These are phyloP conservation scores for Eudasyphora cyanicolor DNA, from an alignment of 2,888 invertebrate species.

Conservation along the genomic window DNA sequence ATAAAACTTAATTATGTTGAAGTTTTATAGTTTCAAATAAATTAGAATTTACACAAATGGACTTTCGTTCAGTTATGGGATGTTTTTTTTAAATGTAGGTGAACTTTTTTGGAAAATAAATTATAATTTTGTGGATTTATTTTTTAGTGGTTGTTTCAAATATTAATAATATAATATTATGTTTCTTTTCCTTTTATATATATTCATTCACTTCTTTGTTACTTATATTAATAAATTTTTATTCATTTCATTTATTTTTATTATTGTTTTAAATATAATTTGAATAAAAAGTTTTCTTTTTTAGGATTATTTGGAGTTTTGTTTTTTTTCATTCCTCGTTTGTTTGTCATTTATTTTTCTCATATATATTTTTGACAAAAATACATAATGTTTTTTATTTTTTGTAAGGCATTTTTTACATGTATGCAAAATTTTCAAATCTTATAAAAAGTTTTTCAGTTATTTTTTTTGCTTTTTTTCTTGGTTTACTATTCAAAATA, in stretches of 20 bases:
- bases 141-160: no score
- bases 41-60: no score
- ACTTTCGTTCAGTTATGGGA: no score
- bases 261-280: constrained; percentile 14
- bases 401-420: constrained; percentile 61
- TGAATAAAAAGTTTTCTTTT: not conserved
- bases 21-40: no score
- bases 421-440: constrained; percentile 46
- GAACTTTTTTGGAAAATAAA: not conserved
- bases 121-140: not conserved
- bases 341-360: not conserved
- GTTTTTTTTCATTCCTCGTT: not conserved
- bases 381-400: constrained; percentile 30
- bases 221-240: not conserved
- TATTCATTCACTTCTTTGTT: constrained; percentile 4
- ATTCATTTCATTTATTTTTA: not conserved
- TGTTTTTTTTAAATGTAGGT: not conserved
- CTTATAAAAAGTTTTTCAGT: constrained; percentile 20
- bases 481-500: not conserved
- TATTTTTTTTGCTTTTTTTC: constrained; percentile 21
- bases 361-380: constrained; percentile 30
- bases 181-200: no score
- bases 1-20: no score
- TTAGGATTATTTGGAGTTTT: constrained; percentile 4
- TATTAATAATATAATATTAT: constrained; percentile 5